These are phyloP conservation scores for Saguinus imperator DNA, from an alignment of 2,113 vertebrate genomes.

Conservation along the genomic window DNA sequence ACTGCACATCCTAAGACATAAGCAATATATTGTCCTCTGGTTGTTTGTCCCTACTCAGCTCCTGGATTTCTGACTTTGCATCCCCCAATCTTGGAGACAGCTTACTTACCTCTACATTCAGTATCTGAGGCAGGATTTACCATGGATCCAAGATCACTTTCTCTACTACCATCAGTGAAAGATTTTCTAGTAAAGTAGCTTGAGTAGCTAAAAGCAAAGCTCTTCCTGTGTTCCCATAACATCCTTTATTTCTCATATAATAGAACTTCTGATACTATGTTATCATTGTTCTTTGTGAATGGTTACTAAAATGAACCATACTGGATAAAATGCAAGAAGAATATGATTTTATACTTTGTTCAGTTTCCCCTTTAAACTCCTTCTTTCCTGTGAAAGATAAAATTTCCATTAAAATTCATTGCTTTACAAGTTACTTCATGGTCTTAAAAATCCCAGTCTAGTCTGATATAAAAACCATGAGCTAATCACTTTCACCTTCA, in stretches of 20 bases:
- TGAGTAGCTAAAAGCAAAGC: not conserved
- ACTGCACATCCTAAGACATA: not conserved
- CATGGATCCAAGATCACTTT: not conserved
- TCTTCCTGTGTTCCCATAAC: not conserved
- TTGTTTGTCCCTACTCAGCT: not conserved
- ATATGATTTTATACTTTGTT: not conserved
- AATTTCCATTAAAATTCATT: not conserved
- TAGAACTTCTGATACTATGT: not conserved
- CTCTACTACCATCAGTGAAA: not conserved
- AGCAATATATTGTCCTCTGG: not conserved
- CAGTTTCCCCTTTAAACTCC: not conserved
- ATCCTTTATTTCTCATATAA: not conserved
- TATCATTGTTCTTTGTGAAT: not conserved
- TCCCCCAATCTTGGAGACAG: not conserved
- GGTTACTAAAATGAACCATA: not conserved
- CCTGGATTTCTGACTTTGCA: not conserved
- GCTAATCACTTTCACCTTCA: not conserved
- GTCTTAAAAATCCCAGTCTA: not conserved
- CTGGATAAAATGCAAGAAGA: not conserved
- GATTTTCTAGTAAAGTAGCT: not conserved
- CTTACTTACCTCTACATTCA: not conserved
- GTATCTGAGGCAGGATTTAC: not conserved
- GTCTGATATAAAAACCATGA: not conserved
- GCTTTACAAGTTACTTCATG: not conserved
- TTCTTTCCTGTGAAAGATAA: not conserved